phyloP scores from a whole-genome alignment of 2,888 invertebrate genomes.

The Kuschelorhynchus macadamiae region DNA sequence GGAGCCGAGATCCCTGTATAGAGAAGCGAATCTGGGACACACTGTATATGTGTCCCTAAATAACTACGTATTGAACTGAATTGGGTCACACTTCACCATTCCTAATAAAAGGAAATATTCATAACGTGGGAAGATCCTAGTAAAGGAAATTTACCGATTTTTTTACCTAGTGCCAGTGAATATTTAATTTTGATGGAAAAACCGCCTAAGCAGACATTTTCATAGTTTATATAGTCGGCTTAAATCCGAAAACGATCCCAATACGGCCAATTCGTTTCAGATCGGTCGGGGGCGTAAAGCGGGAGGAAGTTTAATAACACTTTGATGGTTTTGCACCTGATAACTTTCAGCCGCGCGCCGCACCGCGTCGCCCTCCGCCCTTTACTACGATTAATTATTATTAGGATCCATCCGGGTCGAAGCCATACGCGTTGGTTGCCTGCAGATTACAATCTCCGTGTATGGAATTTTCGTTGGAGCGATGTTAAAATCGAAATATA shows the following conservation, averaged over 20 bases:
- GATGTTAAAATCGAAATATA: slow-evolving; percentile 22
- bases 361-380: slow-evolving; percentile 15
- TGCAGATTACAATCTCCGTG: slow-evolving; percentile 37
- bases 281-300: too few relatives aligned
- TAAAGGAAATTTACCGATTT: too few relatives aligned
- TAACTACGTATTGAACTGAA: too few relatives aligned
- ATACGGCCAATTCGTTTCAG: slow-evolving; percentile 28
- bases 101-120: too few relatives aligned
- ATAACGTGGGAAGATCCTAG: too few relatives aligned
- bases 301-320: slow-evolving; percentile 44
- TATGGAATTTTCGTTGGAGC: slow-evolving; percentile 35
- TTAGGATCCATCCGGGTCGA: slow-evolving; percentile 17
- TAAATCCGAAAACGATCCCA: slow-evolving; percentile 48
- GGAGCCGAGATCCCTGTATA: too few relatives aligned
- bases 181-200: too few relatives aligned
- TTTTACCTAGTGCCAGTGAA: too few relatives aligned
- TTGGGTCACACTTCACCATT: too few relatives aligned
- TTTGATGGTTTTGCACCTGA: slow-evolving; percentile 52
- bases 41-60: too few relatives aligned
- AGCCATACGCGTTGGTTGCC: slow-evolving; percentile 25
- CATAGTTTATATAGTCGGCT: slow-evolving; percentile 59
- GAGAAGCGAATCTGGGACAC: too few relatives aligned
- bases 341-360: slow-evolving; percentile 48
- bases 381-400: slow-evolving; percentile 37
- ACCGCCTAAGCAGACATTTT: too few relatives aligned